Percentiles rank a stretch among this genome's conserved stretches.
These are phyloP conservation scores for Zonitis immaculata DNA, from an alignment of 2,888 invertebrate species.

Conservation along the genomic window DNA sequence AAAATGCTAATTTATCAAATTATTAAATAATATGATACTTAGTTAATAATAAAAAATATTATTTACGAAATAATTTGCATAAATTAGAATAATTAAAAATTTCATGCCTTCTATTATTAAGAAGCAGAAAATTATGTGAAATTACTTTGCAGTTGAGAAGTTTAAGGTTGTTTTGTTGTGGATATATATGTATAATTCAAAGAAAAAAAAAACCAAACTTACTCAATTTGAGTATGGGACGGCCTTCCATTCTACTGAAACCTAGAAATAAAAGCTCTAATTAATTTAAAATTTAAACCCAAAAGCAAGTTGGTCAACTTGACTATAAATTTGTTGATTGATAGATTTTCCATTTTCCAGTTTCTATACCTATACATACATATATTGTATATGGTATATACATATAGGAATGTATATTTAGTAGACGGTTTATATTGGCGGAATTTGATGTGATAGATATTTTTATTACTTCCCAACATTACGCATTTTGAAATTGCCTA, in stretches of 20 bases:
- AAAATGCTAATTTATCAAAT: too few species aligned
- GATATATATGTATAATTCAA: too few species aligned
- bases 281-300: not conserved
- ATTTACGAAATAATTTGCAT: not conserved
- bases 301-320: too few species aligned
- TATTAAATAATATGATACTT: too few species aligned
- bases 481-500: not conserved
- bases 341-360: too few species aligned
- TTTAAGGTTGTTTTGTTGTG: not conserved
- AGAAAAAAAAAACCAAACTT: constrained; percentile 22
- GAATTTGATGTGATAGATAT: not conserved
- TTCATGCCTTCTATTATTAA: not conserved
- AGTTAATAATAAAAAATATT: too few species aligned
- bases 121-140: not conserved
- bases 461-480: not conserved
- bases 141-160: not conserved
- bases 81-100: not conserved
- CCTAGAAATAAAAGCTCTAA: constrained; percentile 32
- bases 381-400: too few species aligned
- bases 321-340: too few species aligned
- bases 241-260: constrained; percentile 31
- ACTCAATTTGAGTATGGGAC: constrained; percentile 39
- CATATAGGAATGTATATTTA: too few species aligned
- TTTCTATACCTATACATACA: too few species aligned
- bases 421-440: too few species aligned